Evolutionary conservation across 2,888 invertebrate species (phyloP), one percentile per base, ranked within the genome.

Genomic region (Alentia gelatinosa): DNA sequence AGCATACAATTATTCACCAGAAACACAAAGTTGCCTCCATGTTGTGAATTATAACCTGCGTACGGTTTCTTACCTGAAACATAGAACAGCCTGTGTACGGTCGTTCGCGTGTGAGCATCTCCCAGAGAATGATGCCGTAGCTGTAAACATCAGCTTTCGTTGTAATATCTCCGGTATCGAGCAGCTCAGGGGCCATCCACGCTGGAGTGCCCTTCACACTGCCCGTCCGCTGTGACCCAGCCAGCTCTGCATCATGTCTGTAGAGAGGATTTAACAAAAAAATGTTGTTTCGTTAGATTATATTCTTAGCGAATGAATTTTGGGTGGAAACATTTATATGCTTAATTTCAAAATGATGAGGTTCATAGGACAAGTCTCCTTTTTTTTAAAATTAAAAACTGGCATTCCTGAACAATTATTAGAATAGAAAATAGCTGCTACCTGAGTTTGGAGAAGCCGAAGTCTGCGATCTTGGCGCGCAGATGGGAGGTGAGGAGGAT

Each of bases 361-460:
- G n/a, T n/a, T n/a, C n/a, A n/a, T n/a, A n/a, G n/a, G n/a, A n/a
- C n/a, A n/a, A n/a, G n/a, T n/a, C n/a, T n/a, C n/a, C n/a, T n/a
- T n/a, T n/a, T n/a, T n/a, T n/a, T n/a, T n/a, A n/a, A n/a, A n/a
- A n/a, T n/a, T n/a, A n/a, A n/a, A n/a, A n/a, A n/a, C n/a, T n/a
- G n/a, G n/a, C n/a, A n/a, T n/a, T n/a, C n/a, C n/a, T n/a, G n/a
- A n/a, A n/a, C n/a, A n/a, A n/a, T n/a, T n/a, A n/a, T n/a, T n/a
- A n/a, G n/a, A n/a, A n/a, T n/a, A n/a, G n/a, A n/a, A n/a, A n/a
- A n/a, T n/a, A n/a, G n/a, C n/a, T n/a, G n/a, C 23, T 93, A 95
- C 95, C 94, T 95, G 74, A 95, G 93, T 93, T 95, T 95, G 7
- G 95, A 95, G 91, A 95, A 95, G n/a, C 95, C 95, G 93, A 95